Base-by-base conservation (phyloP, 2,113 vertebrate species). In the Lichenostomus cassidix region DNA sequence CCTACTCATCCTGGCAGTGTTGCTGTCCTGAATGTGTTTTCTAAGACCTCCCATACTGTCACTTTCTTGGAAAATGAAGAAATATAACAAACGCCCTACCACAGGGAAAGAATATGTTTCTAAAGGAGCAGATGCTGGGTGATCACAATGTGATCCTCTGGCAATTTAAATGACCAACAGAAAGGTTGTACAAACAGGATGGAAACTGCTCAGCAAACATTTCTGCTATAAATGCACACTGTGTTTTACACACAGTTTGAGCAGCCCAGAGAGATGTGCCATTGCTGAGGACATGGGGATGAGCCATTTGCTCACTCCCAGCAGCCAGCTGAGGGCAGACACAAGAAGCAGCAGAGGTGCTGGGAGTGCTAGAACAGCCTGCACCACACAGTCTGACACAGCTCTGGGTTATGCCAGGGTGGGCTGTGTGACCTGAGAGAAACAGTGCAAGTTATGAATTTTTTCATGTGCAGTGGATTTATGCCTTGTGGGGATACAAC, bases 181-280 rank as follows among this genome's bases (percentile, higher is more conserved):
- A 71, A 82, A 75, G 33, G 23, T 13, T 64, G 24, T 14, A 65
- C 0, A 1, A 81, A 53, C 28, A 91, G 44, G 19, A 73, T 83
- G 63, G 41, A 56, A 83, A 46, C 23, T 50, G 23, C 33, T 7
- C 11, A n/a, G 79, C 28, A 88, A 85, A 62, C 47, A 33, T 47
- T 85, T 35, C 41, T 62, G 24, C 60, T 80, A 71, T 10, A 47
- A 71, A 20, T 18, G 67, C 39, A 67, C n/a, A 13, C 22, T 0
- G 0, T 20, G 74, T 22, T 87, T 69, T 37, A 31, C 16, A 37
- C 0, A 0, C 12, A 16, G 28, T 47, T 47, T 33, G 35, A 79
- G 33, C 59, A 55, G 49, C 44, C 25, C 22, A 44, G 44, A 41
- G 62, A 90, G 31, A 39, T 31, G 22, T 22, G 73, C 29, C 35